These are phyloP conservation scores for Diploscapter pachys DNA, from an alignment of 1,140 invertebrate species.

Conservation along the genomic window DNA sequence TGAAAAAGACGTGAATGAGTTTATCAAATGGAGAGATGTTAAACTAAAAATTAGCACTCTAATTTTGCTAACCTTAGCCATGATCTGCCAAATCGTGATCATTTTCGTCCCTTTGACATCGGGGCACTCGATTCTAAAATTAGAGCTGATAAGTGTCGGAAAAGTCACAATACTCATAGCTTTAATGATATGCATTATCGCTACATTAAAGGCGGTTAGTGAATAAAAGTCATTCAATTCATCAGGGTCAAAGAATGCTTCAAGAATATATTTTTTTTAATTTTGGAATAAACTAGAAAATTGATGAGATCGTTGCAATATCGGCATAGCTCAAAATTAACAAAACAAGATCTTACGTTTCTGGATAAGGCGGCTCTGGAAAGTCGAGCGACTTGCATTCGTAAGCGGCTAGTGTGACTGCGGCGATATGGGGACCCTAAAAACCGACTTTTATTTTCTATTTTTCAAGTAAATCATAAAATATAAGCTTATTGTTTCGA, in stretches of 20 bases:
- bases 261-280: background rate
- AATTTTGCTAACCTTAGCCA: constrained; percentile 70
- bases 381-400: constrained; percentile 92
- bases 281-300: too few species aligned
- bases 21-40: constrained; percentile 5
- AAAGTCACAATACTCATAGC: background rate
- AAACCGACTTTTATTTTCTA: constrained; percentile 24
- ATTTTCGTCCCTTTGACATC: constrained; percentile 35
- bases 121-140: constrained; percentile 62
- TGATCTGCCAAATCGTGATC: constrained; percentile 76
- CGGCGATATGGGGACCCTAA: constrained; percentile 67
- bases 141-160: constrained; percentile 4
- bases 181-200: background rate
- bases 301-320: too few species aligned
- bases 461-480: constrained; percentile 3
- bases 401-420: constrained; percentile 95
- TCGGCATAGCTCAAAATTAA: too few species aligned
- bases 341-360: constrained; percentile 66
- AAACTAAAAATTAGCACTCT: too few species aligned
- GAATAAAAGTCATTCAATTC: background rate
- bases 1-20: background rate
- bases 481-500: constrained; percentile 12
- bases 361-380: constrained; percentile 73
- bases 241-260: background rate
- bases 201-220: background rate